Evolutionary conservation across 2,797 vertebrate species (phyloP), one percentile per base, ranked within the genome.

Genomic region (Malurus splendens): DNA sequence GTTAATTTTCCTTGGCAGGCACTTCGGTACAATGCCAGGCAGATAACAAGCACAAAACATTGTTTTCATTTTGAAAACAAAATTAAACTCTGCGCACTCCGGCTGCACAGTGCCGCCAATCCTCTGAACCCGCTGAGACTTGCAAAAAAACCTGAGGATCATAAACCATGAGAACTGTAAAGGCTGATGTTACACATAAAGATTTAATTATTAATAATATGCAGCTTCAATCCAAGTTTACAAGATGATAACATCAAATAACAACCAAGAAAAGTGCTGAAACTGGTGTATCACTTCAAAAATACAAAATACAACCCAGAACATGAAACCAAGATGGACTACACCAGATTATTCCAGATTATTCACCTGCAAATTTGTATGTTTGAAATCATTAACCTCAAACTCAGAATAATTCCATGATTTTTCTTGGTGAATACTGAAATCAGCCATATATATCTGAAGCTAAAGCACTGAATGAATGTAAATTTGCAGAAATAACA

Each of bases 341-440:
- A 59, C 33, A 47, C 60, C 60, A 36, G 36, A 36, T 36, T 36
- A 71, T 52, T 92, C 12, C 66, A 93, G 74, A 90, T 67, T 65
- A 90, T 54, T 84, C 28, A 59, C 44, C 30, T 83, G 52, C 12
- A 50, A 50, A 81, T 66, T 4, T 71, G 64, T 8, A 84, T 39
- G n/a, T 83, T 60, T 54, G 36, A 73, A 92, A 92, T 73, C 67
- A 70, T 82, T 88, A 85, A 75, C 38, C 12, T 87, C 78, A 88
- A 76, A 92, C 12, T 81, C 82, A 83, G 60, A 92, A 65, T 51
- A 80, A 72, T 70, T 86, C 55, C 57, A 79, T n/a, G 1, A 44
- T 80, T 93, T 91, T 82, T 52, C 74, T 67, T 52, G 92, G 54
- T 44, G 87, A 82, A 74, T 50, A 82, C 55, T 85, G 76, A 48